phyloP scores from a whole-genome alignment of 2,888 invertebrate species.

The Lasioglossum figueresi region DNA sequence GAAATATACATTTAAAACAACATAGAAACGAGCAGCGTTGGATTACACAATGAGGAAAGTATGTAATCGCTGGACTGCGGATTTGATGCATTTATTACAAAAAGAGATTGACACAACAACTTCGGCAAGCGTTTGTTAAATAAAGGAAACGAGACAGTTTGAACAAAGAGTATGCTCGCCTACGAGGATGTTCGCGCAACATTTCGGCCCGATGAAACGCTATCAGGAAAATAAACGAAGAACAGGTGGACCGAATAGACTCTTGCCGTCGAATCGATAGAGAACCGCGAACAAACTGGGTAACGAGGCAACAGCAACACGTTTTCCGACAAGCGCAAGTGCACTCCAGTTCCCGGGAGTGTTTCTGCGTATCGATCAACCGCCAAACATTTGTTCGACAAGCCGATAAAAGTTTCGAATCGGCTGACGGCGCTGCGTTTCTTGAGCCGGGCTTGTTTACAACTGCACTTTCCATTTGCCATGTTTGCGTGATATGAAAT shows the following conservation, averaged over 20 bases:
- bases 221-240: neutral
- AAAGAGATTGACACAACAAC: too few species aligned
- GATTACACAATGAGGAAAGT: too few species aligned
- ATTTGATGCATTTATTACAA: too few species aligned
- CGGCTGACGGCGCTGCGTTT: neutral
- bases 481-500: constrained; percentile 9
- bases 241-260: neutral
- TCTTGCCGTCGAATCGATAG: constrained; percentile 39
- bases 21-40: too few species aligned
- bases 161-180: neutral
- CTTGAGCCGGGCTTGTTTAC: neutral
- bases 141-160: neutral
- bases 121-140: neutral
- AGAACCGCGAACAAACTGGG: constrained; percentile 9
- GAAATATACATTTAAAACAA: too few species aligned
- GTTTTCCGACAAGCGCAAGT: neutral
- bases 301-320: constrained; percentile 40
- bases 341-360: neutral
- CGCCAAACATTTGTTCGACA: constrained; percentile 10
- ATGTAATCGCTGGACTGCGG: too few species aligned
- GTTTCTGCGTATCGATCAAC: neutral
- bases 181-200: neutral
- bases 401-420: neutral
- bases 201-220: neutral
- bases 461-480: neutral